Conservation (phyloP, 2,888 invertebrate species). For the Cylindroiulus punctatus region DNA sequence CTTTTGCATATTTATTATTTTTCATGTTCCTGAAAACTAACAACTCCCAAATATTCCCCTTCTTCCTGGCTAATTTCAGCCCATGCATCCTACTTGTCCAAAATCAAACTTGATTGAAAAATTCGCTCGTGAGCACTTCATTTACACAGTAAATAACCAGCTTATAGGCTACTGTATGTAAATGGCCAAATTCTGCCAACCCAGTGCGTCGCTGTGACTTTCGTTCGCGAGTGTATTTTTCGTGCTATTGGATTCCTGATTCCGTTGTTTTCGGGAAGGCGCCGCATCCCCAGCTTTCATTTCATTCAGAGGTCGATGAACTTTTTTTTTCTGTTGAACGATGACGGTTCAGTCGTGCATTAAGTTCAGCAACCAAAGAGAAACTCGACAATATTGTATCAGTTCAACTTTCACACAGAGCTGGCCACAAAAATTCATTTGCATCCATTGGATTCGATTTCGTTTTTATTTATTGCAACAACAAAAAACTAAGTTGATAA, state of each 20-base stretch:
- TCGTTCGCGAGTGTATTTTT: not conserved
- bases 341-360: constrained; percentile 40
- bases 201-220: not conserved
- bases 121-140: no score
- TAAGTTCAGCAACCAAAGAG: not conserved
- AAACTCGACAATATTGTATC: constrained; percentile 42
- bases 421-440: constrained; percentile 13
- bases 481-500: not conserved
- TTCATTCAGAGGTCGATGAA: constrained; percentile 41
- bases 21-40: no score
- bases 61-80: no score
- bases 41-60: no score
- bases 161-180: no score
- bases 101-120: no score
- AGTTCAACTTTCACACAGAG: constrained; percentile 21
- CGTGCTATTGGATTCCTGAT: constrained; percentile 27
- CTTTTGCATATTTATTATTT: no score
- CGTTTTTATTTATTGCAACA: not conserved
- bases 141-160: no score
- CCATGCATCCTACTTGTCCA: no score
- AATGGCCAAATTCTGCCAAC: no score
- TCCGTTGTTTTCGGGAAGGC: constrained; percentile 40
- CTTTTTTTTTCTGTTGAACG: constrained; percentile 37
- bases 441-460: not conserved
- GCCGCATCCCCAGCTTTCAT: constrained; percentile 33